A percentile compares a stretch with the other conserved stretches of the same genome.
Evolutionary conservation across 92 coral and sea anemone genomes (phyloP).

Genomic region (Muricea muricata): DNA sequence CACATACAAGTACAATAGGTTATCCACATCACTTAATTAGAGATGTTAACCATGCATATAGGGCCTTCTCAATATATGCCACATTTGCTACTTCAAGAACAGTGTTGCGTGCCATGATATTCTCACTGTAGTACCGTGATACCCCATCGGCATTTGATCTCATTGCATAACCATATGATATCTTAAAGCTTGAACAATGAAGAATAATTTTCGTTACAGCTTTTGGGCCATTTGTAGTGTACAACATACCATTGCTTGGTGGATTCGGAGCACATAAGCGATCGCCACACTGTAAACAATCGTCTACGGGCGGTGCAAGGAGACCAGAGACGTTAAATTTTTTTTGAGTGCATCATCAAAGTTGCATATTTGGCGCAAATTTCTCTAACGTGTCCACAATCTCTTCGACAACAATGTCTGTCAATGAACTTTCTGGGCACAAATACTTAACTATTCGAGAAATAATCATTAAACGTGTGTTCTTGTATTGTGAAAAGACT

Average conservation of each 20-base stretch:
- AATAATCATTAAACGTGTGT: neutral
- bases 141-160: slow-evolving; percentile 7
- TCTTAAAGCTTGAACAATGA: slow-evolving; percentile 1
- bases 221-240: slow-evolving; percentile 13
- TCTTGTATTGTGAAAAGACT: neutral
- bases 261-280: slow-evolving; percentile 16
- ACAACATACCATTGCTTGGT: slow-evolving; percentile 12
- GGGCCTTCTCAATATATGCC: slow-evolving; percentile 17
- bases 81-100: slow-evolving; percentile 9
- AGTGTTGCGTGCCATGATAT: neutral
- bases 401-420: slow-evolving; percentile 1
- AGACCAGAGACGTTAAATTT: neutral
- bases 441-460: neutral
- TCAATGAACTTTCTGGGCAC: neutral
- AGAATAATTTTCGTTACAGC: slow-evolving; percentile 14
- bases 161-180: slow-evolving; percentile 6
- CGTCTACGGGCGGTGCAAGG: slow-evolving; percentile 18
- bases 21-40: slow-evolving; percentile 9
- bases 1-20: neutral
- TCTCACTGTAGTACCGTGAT: slow-evolving; percentile 6
- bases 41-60: slow-evolving; percentile 12
- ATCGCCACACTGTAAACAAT: neutral
- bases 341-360: neutral
- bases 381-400: neutral
- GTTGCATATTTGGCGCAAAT: neutral